Evolutionary conservation across 2,888 invertebrate genomes (phyloP).

Genomic region (Plagodis pulveraria): DNA sequence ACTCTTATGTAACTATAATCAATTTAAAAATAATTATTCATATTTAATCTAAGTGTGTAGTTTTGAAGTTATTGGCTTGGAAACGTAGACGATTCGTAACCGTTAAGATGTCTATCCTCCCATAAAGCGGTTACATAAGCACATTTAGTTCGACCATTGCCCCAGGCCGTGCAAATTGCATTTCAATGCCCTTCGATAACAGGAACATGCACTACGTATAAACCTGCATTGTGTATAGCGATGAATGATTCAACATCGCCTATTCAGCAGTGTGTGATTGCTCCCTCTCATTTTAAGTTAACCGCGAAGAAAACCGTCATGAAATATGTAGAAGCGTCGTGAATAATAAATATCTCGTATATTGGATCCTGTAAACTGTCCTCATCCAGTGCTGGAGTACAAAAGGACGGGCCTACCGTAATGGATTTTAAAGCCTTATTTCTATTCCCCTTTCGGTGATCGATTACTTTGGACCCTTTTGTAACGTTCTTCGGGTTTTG

Average conservation of each 20-base stretch:
- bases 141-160: slow-evolving; percentile 12
- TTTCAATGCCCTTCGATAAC: slow-evolving; percentile 15
- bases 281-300: slow-evolving; percentile 57
- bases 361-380: slow-evolving; percentile 61
- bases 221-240: neutral
- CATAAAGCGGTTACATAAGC: slow-evolving; percentile 7
- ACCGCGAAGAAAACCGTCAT: slow-evolving; percentile 55
- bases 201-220: slow-evolving; percentile 1
- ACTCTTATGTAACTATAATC: no score
- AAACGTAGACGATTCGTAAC: slow-evolving; percentile 9
- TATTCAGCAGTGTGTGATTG: slow-evolving; percentile 31
- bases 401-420: slow-evolving; percentile 53
- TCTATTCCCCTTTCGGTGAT: slow-evolving; percentile 55
- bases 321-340: slow-evolving; percentile 60
- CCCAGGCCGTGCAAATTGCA: slow-evolving; percentile 9
- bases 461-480: slow-evolving; percentile 46
- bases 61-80: neutral
- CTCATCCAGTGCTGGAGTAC: slow-evolving; percentile 51
- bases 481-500: slow-evolving; percentile 28
- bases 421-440: slow-evolving; percentile 58
- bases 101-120: slow-evolving; percentile 6
- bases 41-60: no score
- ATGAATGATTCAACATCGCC: slow-evolving; percentile 26
- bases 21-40: no score
- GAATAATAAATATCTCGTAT: slow-evolving; percentile 68